These are phyloP conservation scores for Leptinotarsa peninsularis DNA, from an alignment of 2,888 invertebrate species.

Conservation along the genomic window DNA sequence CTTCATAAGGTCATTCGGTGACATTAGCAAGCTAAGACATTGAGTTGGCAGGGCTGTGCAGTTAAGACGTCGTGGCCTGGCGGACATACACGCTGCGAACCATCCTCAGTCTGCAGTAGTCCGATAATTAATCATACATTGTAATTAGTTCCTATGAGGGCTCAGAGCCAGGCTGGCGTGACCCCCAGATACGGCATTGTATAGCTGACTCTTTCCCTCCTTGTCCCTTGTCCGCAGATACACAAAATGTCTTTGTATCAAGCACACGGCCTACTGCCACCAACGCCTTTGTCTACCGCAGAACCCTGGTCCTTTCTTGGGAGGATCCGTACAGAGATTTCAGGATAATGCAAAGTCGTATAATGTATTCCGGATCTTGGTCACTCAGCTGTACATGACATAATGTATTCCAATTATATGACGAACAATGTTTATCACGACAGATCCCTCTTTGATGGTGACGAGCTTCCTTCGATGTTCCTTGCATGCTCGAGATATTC, in stretches of 20 bases:
- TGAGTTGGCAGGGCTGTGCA: conserved; percentile 64
- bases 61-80: conserved; percentile 64
- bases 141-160: conserved; percentile 66
- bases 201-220: conserved; percentile 34
- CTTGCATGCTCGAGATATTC: conserved; percentile 3
- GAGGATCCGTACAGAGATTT: conserved; percentile 46
- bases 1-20: conserved; percentile 51
- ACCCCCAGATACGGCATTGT: conserved; percentile 39
- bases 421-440: conserved; percentile 55
- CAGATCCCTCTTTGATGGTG: conserved; percentile 44
- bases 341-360: conserved; percentile 55
- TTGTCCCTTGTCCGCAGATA: conserved; percentile 41
- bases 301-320: conserved; percentile 45
- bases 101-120: conserved; percentile 63
- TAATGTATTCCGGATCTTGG: conserved; percentile 59
- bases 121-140: conserved; percentile 68
- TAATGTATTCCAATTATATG: conserved; percentile 58
- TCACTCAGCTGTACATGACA: conserved; percentile 58
- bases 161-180: conserved; percentile 39
- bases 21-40: conserved; percentile 67
- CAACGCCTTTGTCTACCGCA: conserved; percentile 43
- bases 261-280: conserved; percentile 43
- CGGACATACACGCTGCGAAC: conserved; percentile 57
- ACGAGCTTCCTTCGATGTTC: conserved; percentile 36
- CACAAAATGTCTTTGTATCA: conserved; percentile 47